Conservation (phyloP, 37 sponge, comb jelly and placozoan species). For the Geodia barretti region DNA sequence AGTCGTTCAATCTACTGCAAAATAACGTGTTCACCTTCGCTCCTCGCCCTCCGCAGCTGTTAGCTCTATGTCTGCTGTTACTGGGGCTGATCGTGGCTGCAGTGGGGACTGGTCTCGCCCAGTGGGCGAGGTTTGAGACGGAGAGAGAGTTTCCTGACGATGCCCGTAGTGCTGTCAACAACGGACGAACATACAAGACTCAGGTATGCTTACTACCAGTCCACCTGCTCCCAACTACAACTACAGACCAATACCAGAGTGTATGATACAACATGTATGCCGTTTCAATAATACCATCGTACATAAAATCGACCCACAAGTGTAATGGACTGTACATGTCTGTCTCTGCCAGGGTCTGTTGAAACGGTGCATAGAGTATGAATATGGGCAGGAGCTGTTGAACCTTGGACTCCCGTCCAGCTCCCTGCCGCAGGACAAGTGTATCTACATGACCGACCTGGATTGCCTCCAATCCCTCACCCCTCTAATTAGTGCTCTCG, state of each 20-base stretch:
- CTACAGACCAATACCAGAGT: too few species aligned
- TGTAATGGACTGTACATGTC: too few species aligned
- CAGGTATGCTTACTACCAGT: neutral
- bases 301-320: neutral
- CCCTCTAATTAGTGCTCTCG: conserved; percentile 56
- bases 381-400: conserved; percentile 9
- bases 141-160: conserved; percentile 2
- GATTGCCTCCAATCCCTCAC: conserved; percentile 24
- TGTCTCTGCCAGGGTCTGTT: conserved; percentile 41
- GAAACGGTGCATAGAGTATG: conserved; percentile 43
- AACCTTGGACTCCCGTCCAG: conserved; percentile 3
- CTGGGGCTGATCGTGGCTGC: conserved; percentile 47
- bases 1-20: conserved; percentile 3
- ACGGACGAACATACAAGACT: conserved; percentile 35
- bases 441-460: conserved; percentile 47
- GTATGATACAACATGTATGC: too few species aligned
- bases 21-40: neutral
- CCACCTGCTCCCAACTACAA: too few species aligned
- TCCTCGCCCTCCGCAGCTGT: conserved; percentile 17
- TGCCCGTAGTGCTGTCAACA: neutral
- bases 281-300: neutral
- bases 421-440: conserved; percentile 32
- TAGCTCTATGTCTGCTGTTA: conserved; percentile 32
- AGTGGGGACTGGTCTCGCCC: conserved; percentile 46
- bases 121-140: conserved; percentile 45